Percentiles rank a stretch among this genome's conserved stretches.
Conservation (phyloP, 2,113 vertebrate genomes). For the Thryonomys swinderianus region DNA sequence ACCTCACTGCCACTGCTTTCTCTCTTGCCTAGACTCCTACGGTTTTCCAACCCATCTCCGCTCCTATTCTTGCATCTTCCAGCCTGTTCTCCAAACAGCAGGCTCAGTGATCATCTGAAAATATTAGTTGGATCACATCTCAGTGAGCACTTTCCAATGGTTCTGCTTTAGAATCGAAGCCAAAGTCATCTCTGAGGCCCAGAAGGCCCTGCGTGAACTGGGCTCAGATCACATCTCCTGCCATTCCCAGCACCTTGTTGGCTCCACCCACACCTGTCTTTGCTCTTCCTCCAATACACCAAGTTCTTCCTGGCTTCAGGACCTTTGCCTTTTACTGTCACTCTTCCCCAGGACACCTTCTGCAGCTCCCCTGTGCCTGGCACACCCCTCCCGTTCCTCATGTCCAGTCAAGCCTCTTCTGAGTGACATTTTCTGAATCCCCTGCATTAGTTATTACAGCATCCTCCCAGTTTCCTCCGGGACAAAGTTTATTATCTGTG, state of each 20-base stretch:
- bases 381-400: neutral
- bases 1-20: neutral
- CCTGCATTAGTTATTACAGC: neutral
- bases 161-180: constrained; percentile 52
- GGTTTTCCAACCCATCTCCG: neutral
- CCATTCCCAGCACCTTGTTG: neutral
- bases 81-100: constrained; percentile 26
- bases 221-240: neutral
- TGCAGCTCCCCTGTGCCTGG: neutral
- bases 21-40: neutral
- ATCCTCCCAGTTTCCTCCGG: neutral
- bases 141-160: constrained; percentile 57
- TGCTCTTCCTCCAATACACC: neutral
- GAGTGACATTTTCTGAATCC: neutral
- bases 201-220: neutral
- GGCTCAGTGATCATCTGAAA: constrained; percentile 55
- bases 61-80: neutral
- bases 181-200: neutral
- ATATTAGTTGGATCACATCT: constrained; percentile 61
- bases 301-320: neutral
- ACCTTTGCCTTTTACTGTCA: neutral
- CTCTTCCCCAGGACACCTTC: neutral
- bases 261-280: neutral
- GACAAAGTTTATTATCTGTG: neutral
- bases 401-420: neutral